Evolutionary conservation across 2,888 invertebrate species (phyloP).

Genomic region (Apodemia zela): DNA sequence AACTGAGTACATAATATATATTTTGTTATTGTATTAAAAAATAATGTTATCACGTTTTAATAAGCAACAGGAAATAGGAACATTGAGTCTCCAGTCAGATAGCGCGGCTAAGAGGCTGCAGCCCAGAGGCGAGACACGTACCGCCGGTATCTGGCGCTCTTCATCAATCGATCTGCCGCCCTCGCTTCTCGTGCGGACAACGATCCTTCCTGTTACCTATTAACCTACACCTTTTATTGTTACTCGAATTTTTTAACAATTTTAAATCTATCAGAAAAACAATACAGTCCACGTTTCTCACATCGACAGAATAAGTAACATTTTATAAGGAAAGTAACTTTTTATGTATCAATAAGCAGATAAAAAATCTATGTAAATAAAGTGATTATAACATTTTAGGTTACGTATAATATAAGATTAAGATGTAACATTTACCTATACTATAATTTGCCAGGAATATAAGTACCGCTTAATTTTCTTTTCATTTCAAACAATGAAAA

Average conservation of each 20-base stretch:
- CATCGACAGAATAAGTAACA: no score
- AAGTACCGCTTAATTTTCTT: no score
- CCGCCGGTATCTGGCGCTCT: slow-evolving; percentile 57
- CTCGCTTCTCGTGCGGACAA: slow-evolving; percentile 43
- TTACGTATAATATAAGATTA: no score
- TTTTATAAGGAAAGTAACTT: no score
- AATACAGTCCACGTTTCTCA: no score
- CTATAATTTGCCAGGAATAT: no score
- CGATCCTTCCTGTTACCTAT: slow-evolving; percentile 38
- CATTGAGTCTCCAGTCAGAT: slow-evolving; percentile 24
- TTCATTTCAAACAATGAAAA: no score
- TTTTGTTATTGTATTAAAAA: not conserved
- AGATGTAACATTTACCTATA: no score
- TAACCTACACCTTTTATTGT: slow-evolving; percentile 17
- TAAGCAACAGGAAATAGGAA: slow-evolving; percentile 18
- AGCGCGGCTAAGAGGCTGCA: slow-evolving; percentile 40
- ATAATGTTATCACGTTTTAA: slow-evolving; percentile 12
- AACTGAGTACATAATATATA: not conserved
- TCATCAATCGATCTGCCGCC: slow-evolving; percentile 71
- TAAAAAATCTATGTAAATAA: no score
- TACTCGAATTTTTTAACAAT: not conserved
- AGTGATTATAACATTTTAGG: no score
- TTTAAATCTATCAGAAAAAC: not conserved
- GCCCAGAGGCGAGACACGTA: slow-evolving; percentile 68
- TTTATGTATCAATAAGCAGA: no score